Percentiles rank a stretch among this genome's conserved stretches.
Evolutionary conservation across 2,888 invertebrate species (phyloP).

Genomic region (Standfussiana lucernea): DNA sequence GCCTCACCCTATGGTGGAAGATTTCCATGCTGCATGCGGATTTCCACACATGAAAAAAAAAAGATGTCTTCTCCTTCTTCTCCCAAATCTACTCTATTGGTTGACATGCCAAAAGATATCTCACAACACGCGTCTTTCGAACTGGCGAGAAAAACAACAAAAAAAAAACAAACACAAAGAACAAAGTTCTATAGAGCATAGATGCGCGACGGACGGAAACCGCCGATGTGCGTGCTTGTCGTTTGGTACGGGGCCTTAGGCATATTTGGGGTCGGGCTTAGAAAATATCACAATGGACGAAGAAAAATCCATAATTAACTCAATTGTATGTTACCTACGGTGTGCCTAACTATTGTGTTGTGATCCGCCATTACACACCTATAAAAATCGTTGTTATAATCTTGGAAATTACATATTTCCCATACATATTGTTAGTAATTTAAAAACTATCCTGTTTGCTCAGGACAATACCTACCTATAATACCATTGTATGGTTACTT

Average conservation of each 20-base stretch:
- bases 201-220: neutral
- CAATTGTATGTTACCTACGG: neutral
- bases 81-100: neutral
- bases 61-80: neutral
- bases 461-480: no score
- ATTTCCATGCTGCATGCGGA: neutral
- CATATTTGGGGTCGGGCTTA: neutral
- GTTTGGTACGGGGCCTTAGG: neutral
- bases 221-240: neutral
- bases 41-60: neutral
- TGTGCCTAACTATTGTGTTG: no score
- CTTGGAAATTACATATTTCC: neutral
- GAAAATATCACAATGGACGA: neutral
- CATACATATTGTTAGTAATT: neutral
- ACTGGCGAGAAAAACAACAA: no score
- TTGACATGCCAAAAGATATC: no score
- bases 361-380: neutral
- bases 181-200: no score
- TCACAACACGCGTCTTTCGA: no score
- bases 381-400: neutral
- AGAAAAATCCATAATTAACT: neutral
- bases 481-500: no score
- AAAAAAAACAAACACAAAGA: no score
- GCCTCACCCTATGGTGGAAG: neutral
- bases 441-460: slow-evolving; percentile 3